Base-by-base conservation (phyloP, 1,140 invertebrate genomes). In the Nylanderia fulva region DNA sequence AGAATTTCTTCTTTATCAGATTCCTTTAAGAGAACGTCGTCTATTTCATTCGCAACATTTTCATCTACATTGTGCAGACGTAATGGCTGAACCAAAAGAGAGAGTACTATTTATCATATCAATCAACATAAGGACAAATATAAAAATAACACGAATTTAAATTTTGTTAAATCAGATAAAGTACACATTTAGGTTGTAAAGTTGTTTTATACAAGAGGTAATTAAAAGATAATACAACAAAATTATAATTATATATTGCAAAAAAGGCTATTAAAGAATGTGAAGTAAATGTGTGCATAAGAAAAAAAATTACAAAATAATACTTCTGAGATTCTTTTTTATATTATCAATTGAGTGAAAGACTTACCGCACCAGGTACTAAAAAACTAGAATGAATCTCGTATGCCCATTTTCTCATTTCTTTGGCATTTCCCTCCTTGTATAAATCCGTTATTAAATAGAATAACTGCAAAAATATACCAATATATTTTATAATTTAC, bases 361-460 rank as follows among this genome's bases (percentile, higher is more conserved):
- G 4, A 95, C 95, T 95, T 93, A 96, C 98, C 88, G 98, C 98
- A 91, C 97, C 97, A 90, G 98, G 98, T 90, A 98, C 97, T 80
- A 99, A 95, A 95, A 99, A 99, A 91, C 98, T 98, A 75, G 99
- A 99, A 95, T 99, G 98, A 91, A 99, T 99, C 96, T 99, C 99
- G 95, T 99, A 99, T 39, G 98, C 98, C 98, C 98, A 99, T 94
- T 98, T 98, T 76, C 97, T 96, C 96, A 99, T 97, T 92, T 99
- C 98, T 94, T 98, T 98, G 48, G 96, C 96, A 91, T 96, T 98
- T 42, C 97, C 97, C 92, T 98, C 96, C 92, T 98, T 97, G 93
- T 98, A 98, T 45, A 97, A 94, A 92, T 98, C 97, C 24, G 98
- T 98, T 92, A 99, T 96, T 84, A 99, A 95, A 94, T 98, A 98